These are phyloP conservation scores for Hiodon alosoides DNA, from an alignment of 2,113 vertebrate species.

Conservation along the genomic window DNA sequence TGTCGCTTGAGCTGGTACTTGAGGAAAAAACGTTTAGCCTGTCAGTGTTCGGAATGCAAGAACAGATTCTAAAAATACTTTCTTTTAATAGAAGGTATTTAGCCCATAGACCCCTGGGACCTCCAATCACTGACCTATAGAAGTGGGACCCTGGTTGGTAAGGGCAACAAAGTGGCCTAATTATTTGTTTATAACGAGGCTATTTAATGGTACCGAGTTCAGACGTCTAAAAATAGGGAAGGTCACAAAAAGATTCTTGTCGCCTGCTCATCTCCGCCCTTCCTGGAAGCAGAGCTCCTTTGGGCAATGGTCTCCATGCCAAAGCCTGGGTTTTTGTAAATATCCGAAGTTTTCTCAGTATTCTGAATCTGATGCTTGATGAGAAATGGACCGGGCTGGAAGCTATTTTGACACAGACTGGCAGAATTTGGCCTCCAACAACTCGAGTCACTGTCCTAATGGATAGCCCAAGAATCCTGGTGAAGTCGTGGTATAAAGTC, in stretches of 20 bases:
- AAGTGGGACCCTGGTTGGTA: conserved; percentile 76
- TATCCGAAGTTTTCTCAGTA: not conserved
- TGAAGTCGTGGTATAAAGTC: no score
- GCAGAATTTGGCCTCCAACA: not conserved
- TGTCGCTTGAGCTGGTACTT: conserved; percentile 42
- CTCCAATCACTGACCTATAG: conserved; percentile 82
- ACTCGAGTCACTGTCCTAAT: not conserved
- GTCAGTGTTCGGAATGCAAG: conserved; percentile 81
- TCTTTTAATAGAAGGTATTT: conserved; percentile 83
- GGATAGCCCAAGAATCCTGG: not conserved
- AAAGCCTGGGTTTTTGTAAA: not conserved
- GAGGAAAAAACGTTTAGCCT: conserved; percentile 81
- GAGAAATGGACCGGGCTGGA: not conserved
- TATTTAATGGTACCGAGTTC: conserved; percentile 78
- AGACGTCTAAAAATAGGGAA: conserved; percentile 87
- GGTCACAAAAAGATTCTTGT: conserved; percentile 46
- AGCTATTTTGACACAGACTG: not conserved
- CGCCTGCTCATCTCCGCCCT: conserved; percentile 51
- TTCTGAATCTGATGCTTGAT: not conserved
- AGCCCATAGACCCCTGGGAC: conserved; percentile 78
- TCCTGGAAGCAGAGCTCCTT: conserved; percentile 51
- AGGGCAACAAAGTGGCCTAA: conserved; percentile 78
- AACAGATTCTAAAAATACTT: conserved; percentile 67
- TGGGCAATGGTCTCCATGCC: conserved; percentile 21
- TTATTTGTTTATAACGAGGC: conserved; percentile 74